phyloP scores from a whole-genome alignment of 2,888 invertebrate genomes.

The Entomobrya proxima region DNA sequence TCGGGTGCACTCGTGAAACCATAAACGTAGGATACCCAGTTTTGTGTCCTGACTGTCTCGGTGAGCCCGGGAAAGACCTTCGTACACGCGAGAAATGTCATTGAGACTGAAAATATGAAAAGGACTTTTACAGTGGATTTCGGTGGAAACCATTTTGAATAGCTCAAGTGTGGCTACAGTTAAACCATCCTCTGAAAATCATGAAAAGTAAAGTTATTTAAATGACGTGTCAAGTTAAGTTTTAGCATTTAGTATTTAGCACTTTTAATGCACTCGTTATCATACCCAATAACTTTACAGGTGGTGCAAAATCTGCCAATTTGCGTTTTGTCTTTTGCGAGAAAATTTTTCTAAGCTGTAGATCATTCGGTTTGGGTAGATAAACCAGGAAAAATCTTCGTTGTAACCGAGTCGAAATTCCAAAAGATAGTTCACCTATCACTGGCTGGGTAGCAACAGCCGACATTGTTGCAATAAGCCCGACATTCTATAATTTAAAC shows the following conservation, averaged over 20 bases:
- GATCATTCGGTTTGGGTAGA: conserved; percentile 40
- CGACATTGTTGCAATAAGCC: neutral
- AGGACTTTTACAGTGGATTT: neutral
- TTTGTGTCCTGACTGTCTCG: conserved; percentile 45
- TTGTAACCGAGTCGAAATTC: neutral
- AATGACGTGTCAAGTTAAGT: neutral
- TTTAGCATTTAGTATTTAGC: neutral
- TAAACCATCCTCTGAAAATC: conserved; percentile 12
- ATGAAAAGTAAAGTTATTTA: neutral
- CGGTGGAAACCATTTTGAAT: neutral
- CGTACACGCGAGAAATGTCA: conserved; percentile 42
- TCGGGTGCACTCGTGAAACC: conserved; percentile 50
- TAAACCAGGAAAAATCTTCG: conserved; percentile 21
- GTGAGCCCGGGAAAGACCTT: conserved; percentile 38
- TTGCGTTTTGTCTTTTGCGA: neutral
- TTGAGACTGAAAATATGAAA: neutral
- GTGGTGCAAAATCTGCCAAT: conserved; percentile 21
- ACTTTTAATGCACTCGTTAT: neutral
- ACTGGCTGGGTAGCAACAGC: neutral
- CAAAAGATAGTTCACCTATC: neutral
- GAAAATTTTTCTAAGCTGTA: conserved; percentile 41
- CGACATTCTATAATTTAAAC: neutral
- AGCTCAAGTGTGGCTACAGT: conserved; percentile 48
- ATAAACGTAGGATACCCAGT: neutral
- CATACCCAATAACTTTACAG: conserved; percentile 44